phyloP scores from a whole-genome alignment of 2,888 invertebrate genomes.

The Melitaea athalia region DNA sequence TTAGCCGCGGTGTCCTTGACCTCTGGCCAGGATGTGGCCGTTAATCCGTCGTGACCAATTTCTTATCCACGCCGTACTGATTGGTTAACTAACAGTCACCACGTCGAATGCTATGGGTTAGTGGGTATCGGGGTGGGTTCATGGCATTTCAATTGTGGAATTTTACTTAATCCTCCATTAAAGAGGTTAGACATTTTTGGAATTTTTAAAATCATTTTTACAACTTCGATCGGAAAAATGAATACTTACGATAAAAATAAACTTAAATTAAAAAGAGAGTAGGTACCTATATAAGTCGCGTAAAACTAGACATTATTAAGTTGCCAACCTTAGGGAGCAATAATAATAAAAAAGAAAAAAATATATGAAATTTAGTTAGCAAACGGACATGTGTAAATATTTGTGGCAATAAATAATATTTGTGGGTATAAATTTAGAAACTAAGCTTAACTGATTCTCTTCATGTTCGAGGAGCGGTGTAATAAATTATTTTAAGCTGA shows the following conservation, averaged over 20 bases:
- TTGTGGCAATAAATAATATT: neutral
- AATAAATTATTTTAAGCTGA: no score
- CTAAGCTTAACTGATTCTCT: no score
- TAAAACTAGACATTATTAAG: no score
- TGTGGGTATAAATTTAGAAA: neutral
- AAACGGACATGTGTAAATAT: neutral
- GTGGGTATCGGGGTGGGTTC: constrained; percentile 44
- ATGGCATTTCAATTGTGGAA: constrained; percentile 20
- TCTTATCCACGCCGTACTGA: constrained; percentile 65
- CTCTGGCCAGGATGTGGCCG: constrained; percentile 48
- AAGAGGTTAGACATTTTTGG: neutral
- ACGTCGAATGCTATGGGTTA: constrained; percentile 56
- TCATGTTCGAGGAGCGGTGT: no score
- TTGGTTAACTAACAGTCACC: constrained; percentile 67
- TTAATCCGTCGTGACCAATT: constrained; percentile 75
- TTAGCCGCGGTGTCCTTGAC: constrained; percentile 62
- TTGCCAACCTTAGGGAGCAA: no score
- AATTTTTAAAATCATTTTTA: neutral
- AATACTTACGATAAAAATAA: no score
- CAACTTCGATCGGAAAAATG: neutral
- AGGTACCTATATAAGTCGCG: no score
- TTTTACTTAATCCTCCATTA: neutral
- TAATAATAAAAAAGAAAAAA: no score
- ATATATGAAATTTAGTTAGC: neutral
- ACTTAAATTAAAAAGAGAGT: no score